These are phyloP conservation scores for Aporophyla nigra DNA, from an alignment of 2,888 invertebrate genomes.

Conservation along the genomic window DNA sequence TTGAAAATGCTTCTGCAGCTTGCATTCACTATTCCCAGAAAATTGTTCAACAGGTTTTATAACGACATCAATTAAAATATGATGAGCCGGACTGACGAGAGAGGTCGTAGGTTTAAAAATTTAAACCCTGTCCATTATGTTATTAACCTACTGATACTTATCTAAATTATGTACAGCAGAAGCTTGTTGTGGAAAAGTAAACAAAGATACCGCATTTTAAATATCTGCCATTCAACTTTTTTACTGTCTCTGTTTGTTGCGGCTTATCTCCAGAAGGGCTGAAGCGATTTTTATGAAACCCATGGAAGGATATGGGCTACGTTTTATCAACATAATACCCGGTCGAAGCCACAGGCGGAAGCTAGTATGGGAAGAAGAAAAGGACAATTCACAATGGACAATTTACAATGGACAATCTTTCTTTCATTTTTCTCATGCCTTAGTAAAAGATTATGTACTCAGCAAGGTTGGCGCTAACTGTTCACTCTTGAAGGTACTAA, in stretches of 20 bases:
- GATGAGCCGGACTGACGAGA: conserved; percentile 10
- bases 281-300: no score
- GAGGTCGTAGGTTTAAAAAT: background rate
- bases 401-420: no score
- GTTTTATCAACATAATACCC: no score
- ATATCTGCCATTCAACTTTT: background rate
- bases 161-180: background rate
- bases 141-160: background rate
- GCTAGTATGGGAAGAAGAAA: no score
- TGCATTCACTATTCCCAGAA: conserved; percentile 35
- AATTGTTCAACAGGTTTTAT: conserved; percentile 38
- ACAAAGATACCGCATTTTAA: background rate
- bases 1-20: conserved; percentile 25
- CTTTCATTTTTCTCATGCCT: background rate
- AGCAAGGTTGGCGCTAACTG: background rate
- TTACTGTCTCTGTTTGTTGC: background rate
- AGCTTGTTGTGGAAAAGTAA: background rate
- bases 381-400: no score
- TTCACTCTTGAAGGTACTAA: background rate
- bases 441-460: background rate
- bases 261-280: no score
- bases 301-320: no score
- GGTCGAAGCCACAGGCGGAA: no score
- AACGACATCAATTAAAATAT: conserved; percentile 20
- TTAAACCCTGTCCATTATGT: conserved; percentile 23